Evolutionary conservation across 1,140 invertebrate genomes (phyloP).

Genomic region (Drosophila pectinifera): DNA sequence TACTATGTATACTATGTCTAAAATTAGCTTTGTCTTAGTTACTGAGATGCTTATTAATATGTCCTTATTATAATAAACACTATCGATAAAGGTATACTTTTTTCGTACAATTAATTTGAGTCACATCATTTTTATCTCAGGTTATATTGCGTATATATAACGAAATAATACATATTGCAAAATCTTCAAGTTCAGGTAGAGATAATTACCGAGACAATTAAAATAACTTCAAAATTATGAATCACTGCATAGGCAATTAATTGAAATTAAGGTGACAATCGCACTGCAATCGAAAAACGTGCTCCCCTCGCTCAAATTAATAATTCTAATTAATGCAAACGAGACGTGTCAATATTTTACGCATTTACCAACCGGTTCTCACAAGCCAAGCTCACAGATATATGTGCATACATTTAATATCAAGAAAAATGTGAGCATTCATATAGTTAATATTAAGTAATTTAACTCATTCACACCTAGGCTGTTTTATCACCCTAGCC

Average conservation of each 20-base stretch:
- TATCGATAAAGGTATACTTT: not conserved
- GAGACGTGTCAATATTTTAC: slow-evolving; percentile 47
- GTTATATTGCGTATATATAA: not conserved
- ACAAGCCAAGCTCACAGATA: not conserved
- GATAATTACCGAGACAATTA: not conserved
- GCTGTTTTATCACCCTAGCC: slow-evolving; percentile 9
- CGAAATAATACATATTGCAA: not conserved
- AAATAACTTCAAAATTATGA: not conserved
- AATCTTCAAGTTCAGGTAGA: not conserved
- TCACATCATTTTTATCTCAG: not conserved
- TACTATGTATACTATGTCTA: too few species aligned
- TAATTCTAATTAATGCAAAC: slow-evolving; percentile 39
- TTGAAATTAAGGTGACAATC: slow-evolving; percentile 7
- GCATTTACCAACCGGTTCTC: slow-evolving; percentile 24
- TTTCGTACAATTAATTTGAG: too few species aligned
- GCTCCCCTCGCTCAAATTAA: slow-evolving; percentile 18
- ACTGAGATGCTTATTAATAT: too few species aligned
- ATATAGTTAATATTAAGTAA: slow-evolving; percentile 14
- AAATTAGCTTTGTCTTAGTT: too few species aligned
- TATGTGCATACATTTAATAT: not conserved
- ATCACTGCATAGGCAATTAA: not conserved
- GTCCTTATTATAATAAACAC: too few species aligned
- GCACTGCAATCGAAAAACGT: slow-evolving; percentile 36
- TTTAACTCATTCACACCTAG: slow-evolving; percentile 30
- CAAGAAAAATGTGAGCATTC: slow-evolving; percentile 13